Base-by-base conservation (phyloP, 1,140 invertebrate species). In the Antheraea mylitta region DNA sequence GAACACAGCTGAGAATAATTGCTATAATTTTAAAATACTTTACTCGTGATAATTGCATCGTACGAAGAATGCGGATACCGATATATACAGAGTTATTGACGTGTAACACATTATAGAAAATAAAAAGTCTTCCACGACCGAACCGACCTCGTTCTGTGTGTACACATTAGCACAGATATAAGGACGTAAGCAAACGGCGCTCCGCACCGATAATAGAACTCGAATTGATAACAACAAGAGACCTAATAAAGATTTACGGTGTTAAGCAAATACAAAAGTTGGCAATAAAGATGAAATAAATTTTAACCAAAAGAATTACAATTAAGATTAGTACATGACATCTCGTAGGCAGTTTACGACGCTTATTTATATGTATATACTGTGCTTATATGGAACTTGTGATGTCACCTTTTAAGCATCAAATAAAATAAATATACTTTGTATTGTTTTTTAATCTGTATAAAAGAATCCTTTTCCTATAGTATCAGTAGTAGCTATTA, bases 71-170 rank as follows among this genome's bases (percentile, higher is more conserved):
- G 69, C 72, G 75, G 70, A 75, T 75, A 37, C 45, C 7, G 5
- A 5, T 64, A 45, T 62, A 61, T 66, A 64, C 64, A 61, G 30
- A 69, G 38, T 66, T 66, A 73, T 76, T 71, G 71, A 71, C 45
- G 19, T 64, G 59, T 18, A 68, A 60, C 62, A 71, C 68, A 71
- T 71, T 73, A 45, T 58, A 70, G 22, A 70, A 67, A 75, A 75
- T 70, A 68, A 73, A 73, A 76, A 70, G 64, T 71, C 58, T 71
- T 67, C 62, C 64, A 64, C 45, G 69, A 69, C 42, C 45, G 45
- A 16, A 53, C 45, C 63, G 45, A 13, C 58, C 61, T 42, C 59
- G 8, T 58, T 58, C 37, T 64, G 18, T 65, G 45, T 74, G 69
- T 42, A 66, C 22, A 19, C 72, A 68, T 70, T 70, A 71, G 59